Percentiles rank a stretch among this genome's conserved stretches.
Evolutionary conservation across 92 coral and sea anemone species (phyloP).

Genomic region (Actinostola sp.): DNA sequence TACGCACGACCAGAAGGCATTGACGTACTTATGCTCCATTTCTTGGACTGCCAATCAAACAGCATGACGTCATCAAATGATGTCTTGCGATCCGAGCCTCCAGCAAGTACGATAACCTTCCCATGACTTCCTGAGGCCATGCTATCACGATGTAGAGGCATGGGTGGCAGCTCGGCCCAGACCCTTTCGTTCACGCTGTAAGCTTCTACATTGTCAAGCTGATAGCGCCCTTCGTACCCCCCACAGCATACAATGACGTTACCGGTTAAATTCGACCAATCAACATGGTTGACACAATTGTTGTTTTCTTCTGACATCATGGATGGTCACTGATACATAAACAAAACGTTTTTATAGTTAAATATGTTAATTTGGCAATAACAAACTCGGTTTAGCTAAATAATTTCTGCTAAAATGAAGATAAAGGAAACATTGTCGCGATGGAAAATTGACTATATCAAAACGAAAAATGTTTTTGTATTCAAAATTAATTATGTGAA

Average conservation of each 20-base stretch:
- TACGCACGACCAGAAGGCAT: conserved; percentile 65
- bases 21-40: conserved; percentile 64
- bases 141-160: conserved; percentile 77
- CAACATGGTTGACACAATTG: conserved; percentile 46
- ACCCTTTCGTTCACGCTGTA: conserved; percentile 46
- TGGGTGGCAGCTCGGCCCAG: conserved; percentile 73
- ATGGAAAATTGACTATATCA: too few relatives aligned
- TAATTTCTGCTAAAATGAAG: too few relatives aligned
- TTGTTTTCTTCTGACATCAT: conserved; percentile 30
- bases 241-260: conserved; percentile 81
- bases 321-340: not conserved
- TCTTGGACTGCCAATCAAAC: conserved; percentile 66
- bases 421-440: too few relatives aligned
- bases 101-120: conserved; percentile 63
- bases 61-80: conserved; percentile 55
- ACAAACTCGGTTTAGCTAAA: not conserved
- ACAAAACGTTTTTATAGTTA: not conserved
- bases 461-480: too few relatives aligned
- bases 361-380: not conserved
- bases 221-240: conserved; percentile 70
- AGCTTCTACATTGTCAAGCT: conserved; percentile 66
- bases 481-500: too few relatives aligned
- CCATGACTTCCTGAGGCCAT: conserved; percentile 74
- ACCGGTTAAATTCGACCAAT: conserved; percentile 59
- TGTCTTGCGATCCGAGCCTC: conserved; percentile 72